Percentiles rank a stretch among this genome's conserved stretches.
phyloP scores from a whole-genome alignment of 2,888 invertebrate species.

The Notodonta dromedarius region DNA sequence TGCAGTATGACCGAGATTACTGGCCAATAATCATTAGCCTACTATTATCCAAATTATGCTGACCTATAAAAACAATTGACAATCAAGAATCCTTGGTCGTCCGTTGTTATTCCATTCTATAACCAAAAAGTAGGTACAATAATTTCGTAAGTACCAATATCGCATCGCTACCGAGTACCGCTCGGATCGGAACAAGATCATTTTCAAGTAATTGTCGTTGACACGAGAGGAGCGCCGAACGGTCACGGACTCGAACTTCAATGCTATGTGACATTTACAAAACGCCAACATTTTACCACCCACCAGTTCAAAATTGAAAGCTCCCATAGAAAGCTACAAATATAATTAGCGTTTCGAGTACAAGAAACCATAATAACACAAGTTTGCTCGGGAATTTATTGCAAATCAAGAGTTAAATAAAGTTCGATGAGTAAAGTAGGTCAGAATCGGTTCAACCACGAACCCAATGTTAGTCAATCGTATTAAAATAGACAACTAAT shows the following conservation, averaged over 20 bases:
- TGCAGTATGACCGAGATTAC: background rate
- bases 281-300: constrained; percentile 40
- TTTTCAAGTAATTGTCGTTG: constrained; percentile 48
- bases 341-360: background rate
- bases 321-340: background rate
- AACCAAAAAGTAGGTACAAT: constrained; percentile 16
- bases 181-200: constrained; percentile 47
- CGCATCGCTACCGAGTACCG: constrained; percentile 22
- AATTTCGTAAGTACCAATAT: constrained; percentile 28
- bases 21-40: background rate
- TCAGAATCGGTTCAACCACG: constrained; percentile 4
- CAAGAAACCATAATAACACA: background rate
- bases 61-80: constrained; percentile 10
- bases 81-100: constrained; percentile 17
- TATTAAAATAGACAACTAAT: constrained; percentile 1
- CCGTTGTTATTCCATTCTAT: constrained; percentile 13
- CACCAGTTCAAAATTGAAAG: constrained; percentile 37
- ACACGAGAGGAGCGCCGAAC: constrained; percentile 54
- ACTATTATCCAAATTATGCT: background rate
- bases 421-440: constrained; percentile 5
- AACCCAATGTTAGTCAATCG: constrained; percentile 4
- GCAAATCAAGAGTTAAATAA: constrained; percentile 7
- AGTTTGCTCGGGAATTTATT: constrained; percentile 3
- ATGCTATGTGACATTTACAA: constrained; percentile 59
- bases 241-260: constrained; percentile 70